Percentiles rank a stretch among this genome's conserved stretches.
These are phyloP conservation scores for Drosophila subquinaria DNA, from an alignment of 2,888 invertebrate genomes.

Conservation along the genomic window DNA sequence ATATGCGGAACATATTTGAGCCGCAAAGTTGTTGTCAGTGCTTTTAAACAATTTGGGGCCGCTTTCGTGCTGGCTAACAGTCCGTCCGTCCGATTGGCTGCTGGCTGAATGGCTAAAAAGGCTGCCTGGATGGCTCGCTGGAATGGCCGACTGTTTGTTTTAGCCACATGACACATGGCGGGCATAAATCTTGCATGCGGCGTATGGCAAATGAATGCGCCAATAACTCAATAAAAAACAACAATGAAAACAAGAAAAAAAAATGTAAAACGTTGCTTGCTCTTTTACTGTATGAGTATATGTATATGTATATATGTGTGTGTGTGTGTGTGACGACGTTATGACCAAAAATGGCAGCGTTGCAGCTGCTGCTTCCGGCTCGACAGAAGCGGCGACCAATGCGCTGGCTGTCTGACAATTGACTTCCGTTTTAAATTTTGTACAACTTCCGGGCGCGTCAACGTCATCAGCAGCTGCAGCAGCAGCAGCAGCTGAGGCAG, in stretches of 20 bases:
- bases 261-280: conserved; percentile 8
- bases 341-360: conserved; percentile 50
- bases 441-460: conserved; percentile 71
- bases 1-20: conserved; percentile 58
- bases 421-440: conserved; percentile 78
- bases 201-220: conserved; percentile 80
- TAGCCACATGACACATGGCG: conserved; percentile 79
- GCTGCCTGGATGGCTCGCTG: conserved; percentile 13
- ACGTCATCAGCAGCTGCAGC: conserved; percentile 29
- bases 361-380: conserved; percentile 73
- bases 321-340: conserved; percentile 38
- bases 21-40: conserved; percentile 62
- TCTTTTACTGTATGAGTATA: not conserved
- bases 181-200: conserved; percentile 76
- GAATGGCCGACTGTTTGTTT: conserved; percentile 54
- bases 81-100: conserved; percentile 4
- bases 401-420: conserved; percentile 74
- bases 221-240: conserved; percentile 74
- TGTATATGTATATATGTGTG: conserved; percentile 8
- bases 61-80: conserved; percentile 25
- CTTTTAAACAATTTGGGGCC: conserved; percentile 69
- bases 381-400: conserved; percentile 59
- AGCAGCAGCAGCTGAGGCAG: conserved; percentile 6
- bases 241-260: conserved; percentile 19
- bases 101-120: conserved; percentile 12